Base-by-base conservation (phyloP, 2,888 invertebrate genomes). In the Heliconius sara region DNA sequence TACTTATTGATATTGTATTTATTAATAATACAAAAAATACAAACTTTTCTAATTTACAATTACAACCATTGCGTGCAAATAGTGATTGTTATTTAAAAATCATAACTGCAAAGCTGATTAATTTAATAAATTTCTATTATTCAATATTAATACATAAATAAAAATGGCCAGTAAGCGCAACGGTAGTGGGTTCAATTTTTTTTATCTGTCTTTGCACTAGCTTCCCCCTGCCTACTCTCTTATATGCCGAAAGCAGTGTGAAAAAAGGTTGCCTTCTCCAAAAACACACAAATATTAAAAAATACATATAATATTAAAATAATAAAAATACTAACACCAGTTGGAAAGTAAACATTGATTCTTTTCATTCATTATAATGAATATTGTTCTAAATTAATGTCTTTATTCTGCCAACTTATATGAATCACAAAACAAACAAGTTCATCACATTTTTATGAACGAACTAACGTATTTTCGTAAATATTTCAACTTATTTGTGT, bases 331-430 rank as follows among this genome's bases (percentile, higher is more conserved):
- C 1, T 39, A 39, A 39, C 39, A 10, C 39, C 39, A 39, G 39
- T 39, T 39, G 1, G 10, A 9, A 39, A 39, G 39, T 39, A 10
- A 9, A 39, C 34, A 34, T 34, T 34, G 22, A 67, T 39, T 10
- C 22, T 10, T 34, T 34, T 67, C 34, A 34, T 34, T 68, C n/a
- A 39, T 68, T 68, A 13, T 39, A 34, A 67, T 7, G 3, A 67
- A n/a, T 34, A 68, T n/a, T 68, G 10, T 68, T 68, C 39, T n/a
- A n/a, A 63, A 67, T 68, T 4, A 43, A 70, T 43, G 68, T 27
- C n/a, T 70, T 70, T 68, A 67, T n/a, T 70, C 70, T 16, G 16
- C 16, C 25, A 70, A 47, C n/a, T n/a, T 22, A 67, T 60, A 67
- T 0, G 43, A n/a, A n/a, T 68, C n/a, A 68, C n/a, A 68, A 39